Percentiles rank a stretch among this genome's conserved stretches.
phyloP scores from a whole-genome alignment of 1,140 invertebrate species.

The Potamilus streckersoni region DNA sequence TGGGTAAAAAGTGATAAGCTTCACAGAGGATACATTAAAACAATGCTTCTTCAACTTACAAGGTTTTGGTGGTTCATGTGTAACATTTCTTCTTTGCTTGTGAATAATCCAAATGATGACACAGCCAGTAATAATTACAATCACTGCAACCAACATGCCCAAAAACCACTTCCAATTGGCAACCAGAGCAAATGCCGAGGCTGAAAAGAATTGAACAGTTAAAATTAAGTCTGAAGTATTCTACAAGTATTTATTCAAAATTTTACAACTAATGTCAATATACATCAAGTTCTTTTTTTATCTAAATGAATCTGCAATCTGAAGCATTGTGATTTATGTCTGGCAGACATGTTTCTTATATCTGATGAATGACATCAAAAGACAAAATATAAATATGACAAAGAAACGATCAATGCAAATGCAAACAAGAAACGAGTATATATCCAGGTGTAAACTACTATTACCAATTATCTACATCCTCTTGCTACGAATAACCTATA shows the following conservation, averaged over 20 bases:
- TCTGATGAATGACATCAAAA: not conserved
- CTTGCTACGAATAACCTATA: not conserved
- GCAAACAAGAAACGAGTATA: not conserved
- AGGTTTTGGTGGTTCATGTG: too few relatives aligned
- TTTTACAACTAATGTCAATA: not conserved
- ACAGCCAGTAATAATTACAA: slow-evolving; percentile 90
- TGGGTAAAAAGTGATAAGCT: too few relatives aligned
- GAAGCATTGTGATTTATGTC: too few relatives aligned
- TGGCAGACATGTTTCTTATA: too few relatives aligned
- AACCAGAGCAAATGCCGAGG: slow-evolving; percentile 69
- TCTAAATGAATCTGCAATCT: too few relatives aligned
- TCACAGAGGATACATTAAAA: too few relatives aligned
- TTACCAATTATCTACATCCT: not conserved
- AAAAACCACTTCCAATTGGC: slow-evolving; percentile 96
- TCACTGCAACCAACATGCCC: slow-evolving; percentile 93
- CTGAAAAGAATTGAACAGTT: slow-evolving; percentile 31
- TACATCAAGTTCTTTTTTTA: too few relatives aligned
- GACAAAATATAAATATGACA: not conserved
- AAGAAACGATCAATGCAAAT: not conserved
- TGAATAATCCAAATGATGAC: slow-evolving; percentile 82
- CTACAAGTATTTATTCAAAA: not conserved
- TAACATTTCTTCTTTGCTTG: slow-evolving; percentile 13
- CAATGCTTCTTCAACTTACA: too few relatives aligned
- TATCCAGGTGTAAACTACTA: not conserved
- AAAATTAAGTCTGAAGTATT: not conserved